Evolutionary conservation across 2,888 invertebrate genomes (phyloP).

Genomic region (Cantharis lateralis): DNA sequence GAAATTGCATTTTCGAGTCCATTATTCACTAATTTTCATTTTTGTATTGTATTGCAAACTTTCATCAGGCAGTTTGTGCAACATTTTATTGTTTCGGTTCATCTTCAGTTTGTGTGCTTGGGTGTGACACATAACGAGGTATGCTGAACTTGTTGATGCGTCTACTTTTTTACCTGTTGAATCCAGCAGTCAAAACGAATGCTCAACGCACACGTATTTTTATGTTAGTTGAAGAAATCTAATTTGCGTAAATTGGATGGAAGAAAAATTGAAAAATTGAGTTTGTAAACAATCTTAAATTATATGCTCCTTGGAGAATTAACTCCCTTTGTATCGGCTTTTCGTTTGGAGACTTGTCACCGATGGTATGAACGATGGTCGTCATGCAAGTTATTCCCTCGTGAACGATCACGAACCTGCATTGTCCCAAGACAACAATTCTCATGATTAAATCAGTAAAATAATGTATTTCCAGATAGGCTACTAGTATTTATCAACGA

Average conservation of each 20-base stretch:
- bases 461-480: constrained; percentile 27
- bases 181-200: not conserved
- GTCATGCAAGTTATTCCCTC: constrained; percentile 23
- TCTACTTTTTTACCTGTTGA: not conserved
- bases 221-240: not conserved
- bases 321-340: not conserved
- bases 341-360: constrained; percentile 15
- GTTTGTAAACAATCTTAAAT: not conserved
- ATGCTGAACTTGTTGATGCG: not conserved
- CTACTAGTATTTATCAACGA: constrained; percentile 9
- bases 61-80: not conserved
- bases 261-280: not conserved
- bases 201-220: not conserved
- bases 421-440: constrained; percentile 31
- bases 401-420: constrained; percentile 27
- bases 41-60: not conserved
- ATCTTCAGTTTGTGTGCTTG: not conserved
- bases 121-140: not conserved
- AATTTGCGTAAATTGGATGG: not conserved
- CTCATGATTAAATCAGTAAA: constrained; percentile 31
- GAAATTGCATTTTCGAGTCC: not conserved
- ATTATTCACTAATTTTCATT: not conserved
- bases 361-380: constrained; percentile 27
- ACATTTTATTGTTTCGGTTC: not conserved
- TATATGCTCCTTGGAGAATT: not conserved